A percentile compares a stretch with the other conserved stretches of the same genome.
Evolutionary conservation across 2,888 invertebrate species (phyloP).

Genomic region (Drosophila multiciliata): DNA sequence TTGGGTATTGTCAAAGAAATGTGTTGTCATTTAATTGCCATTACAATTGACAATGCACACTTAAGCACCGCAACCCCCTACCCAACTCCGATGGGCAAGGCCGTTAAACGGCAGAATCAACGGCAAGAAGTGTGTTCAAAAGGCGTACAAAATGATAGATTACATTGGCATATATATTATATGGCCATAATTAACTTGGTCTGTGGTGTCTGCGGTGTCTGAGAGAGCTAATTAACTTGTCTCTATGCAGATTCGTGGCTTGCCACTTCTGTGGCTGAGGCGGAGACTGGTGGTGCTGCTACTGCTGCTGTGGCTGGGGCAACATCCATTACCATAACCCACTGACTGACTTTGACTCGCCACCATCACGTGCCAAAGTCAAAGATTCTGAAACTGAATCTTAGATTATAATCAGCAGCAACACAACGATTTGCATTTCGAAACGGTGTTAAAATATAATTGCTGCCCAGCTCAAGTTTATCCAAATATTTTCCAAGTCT

Average conservation of each 20-base stretch:
- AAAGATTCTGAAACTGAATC: slow-evolving; percentile 46
- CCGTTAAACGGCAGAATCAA: slow-evolving; percentile 55
- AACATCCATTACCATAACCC: slow-evolving; percentile 63
- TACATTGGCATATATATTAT: slow-evolving; percentile 57
- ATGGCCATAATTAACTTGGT: slow-evolving; percentile 63
- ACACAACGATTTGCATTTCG: slow-evolving; percentile 41
- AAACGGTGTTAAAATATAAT: slow-evolving; percentile 50
- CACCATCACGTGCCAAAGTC: slow-evolving; percentile 44
- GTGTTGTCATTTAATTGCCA: slow-evolving; percentile 66
- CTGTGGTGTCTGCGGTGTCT: slow-evolving; percentile 20
- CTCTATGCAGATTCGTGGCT: slow-evolving; percentile 36
- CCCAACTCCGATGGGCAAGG: slow-evolving; percentile 27
- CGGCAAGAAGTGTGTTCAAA: slow-evolving; percentile 65
- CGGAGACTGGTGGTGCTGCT: slow-evolving; percentile 25
- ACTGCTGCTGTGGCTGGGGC: slow-evolving; percentile 31
- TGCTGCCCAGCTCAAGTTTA: slow-evolving; percentile 59
- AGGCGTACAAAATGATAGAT: slow-evolving; percentile 76
- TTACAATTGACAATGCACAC: slow-evolving; percentile 43
- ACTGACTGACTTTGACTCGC: slow-evolving; percentile 65
- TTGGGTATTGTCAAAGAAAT: slow-evolving; percentile 54
- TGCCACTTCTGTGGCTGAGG: not conserved
- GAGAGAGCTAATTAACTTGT: slow-evolving; percentile 68
- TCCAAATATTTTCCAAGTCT: slow-evolving; percentile 63
- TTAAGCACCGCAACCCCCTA: not conserved
- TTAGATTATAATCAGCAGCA: slow-evolving; percentile 23